Conservation (phyloP, 1,140 invertebrate species). For the Yoshiicerus persimilis region DNA sequence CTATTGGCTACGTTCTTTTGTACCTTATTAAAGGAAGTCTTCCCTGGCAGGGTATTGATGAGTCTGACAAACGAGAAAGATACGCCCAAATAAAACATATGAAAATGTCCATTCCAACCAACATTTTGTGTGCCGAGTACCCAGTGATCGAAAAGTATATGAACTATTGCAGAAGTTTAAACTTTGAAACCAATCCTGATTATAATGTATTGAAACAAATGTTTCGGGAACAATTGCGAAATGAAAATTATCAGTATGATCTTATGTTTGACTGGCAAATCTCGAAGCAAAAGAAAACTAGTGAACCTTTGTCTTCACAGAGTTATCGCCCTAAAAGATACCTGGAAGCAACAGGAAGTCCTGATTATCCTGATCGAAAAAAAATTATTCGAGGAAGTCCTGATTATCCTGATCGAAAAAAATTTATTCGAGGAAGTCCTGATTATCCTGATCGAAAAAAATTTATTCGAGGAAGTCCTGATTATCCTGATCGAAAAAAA, state of each 20-base stretch:
- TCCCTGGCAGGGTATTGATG: conserved; percentile 71
- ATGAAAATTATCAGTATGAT: background rate
- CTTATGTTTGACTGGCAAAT: background rate
- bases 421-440: no score
- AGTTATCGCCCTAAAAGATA: no score
- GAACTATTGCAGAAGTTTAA: background rate
- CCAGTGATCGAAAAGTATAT: background rate
- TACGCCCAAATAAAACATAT: background rate
- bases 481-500: no score
- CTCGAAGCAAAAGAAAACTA: background rate
- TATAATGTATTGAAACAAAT: background rate
- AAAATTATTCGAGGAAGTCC: no score
- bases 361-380: no score
- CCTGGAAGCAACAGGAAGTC: no score
- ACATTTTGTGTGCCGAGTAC: background rate
- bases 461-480: no score
- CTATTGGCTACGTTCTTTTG: conserved; percentile 93
- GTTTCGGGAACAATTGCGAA: background rate
- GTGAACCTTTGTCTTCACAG: no score
- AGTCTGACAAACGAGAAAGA: background rate
- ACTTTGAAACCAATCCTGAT: background rate
- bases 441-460: no score
- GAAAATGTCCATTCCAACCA: background rate
- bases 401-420: no score
- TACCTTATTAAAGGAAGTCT: conserved; percentile 89